These are phyloP conservation scores for Gadus macrocephalus DNA, from an alignment of 2,113 vertebrate species.

Conservation along the genomic window DNA sequence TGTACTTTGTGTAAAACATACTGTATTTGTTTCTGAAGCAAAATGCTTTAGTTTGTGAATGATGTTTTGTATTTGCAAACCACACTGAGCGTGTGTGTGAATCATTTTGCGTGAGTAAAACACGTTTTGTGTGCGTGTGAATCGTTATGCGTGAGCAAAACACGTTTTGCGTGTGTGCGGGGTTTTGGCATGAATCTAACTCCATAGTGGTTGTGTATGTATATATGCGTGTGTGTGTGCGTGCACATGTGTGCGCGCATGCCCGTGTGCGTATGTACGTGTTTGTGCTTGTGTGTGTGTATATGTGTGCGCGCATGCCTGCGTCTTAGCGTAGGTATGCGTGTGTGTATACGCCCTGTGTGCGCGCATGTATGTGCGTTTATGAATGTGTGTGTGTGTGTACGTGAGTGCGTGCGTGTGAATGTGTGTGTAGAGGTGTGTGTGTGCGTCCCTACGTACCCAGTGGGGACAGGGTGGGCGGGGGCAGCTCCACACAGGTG, in stretches of 20 bases:
- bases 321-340: background rate
- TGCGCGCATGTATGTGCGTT: background rate
- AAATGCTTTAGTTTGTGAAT: no score
- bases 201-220: no score
- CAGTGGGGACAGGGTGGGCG: conserved; percentile 80
- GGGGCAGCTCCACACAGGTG: conserved; percentile 85
- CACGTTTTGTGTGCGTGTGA: no score
- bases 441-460: conserved; percentile 47
- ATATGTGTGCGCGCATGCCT: background rate
- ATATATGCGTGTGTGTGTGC: no score
- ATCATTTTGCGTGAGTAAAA: no score
- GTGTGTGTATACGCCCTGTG: background rate
- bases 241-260: background rate
- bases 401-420: background rate
- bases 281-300: conserved; percentile 8
- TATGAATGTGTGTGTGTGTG: background rate
- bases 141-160: no score
- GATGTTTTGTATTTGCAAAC: no score
- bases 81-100: no score
- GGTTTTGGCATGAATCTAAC: no score
- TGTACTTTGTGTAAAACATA: no score
- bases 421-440: background rate
- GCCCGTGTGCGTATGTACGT: background rate
- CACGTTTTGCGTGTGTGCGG: no score
- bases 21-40: no score